A percentile compares a stretch with the other conserved stretches of the same genome.
Evolutionary conservation across 2,113 vertebrate species (phyloP).

Genomic region (Panthera leo): DNA sequence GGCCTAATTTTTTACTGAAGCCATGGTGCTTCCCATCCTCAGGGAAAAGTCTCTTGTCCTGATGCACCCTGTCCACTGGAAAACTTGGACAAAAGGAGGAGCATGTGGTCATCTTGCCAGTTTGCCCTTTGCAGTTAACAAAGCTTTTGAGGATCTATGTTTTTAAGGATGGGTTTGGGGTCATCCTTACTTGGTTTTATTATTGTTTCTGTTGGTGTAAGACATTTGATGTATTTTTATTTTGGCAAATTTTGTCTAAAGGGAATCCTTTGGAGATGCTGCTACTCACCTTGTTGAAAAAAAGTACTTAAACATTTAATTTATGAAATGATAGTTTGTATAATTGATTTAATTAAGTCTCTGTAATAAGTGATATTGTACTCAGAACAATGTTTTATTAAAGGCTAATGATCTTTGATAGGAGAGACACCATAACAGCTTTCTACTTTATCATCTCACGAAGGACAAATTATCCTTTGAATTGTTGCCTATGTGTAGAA

Average conservation of each 20-base stretch:
- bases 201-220: constrained; percentile 37
- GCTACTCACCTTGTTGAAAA: not conserved
- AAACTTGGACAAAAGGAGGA: not conserved
- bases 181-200: not conserved
- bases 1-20: not conserved
- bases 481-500: constrained; percentile 14
- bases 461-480: constrained; percentile 61
- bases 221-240: not conserved
- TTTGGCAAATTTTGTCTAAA: constrained; percentile 12
- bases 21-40: not conserved
- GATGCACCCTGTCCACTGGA: not conserved
- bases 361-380: constrained; percentile 10
- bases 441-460: constrained; percentile 48
- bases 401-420: not conserved
- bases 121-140: not conserved
- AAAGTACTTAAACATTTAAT: constrained; percentile 13
- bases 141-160: not conserved
- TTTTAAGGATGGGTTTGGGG: not conserved
- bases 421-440: not conserved
- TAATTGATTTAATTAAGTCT: constrained; percentile 42
- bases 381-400: not conserved
- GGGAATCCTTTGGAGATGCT: not conserved
- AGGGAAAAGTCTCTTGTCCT: not conserved
- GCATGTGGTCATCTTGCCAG: not conserved
- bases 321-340: not conserved